Evolutionary conservation across 1,140 invertebrate species (phyloP).

Genomic region (Sarcophaga peregrina): DNA sequence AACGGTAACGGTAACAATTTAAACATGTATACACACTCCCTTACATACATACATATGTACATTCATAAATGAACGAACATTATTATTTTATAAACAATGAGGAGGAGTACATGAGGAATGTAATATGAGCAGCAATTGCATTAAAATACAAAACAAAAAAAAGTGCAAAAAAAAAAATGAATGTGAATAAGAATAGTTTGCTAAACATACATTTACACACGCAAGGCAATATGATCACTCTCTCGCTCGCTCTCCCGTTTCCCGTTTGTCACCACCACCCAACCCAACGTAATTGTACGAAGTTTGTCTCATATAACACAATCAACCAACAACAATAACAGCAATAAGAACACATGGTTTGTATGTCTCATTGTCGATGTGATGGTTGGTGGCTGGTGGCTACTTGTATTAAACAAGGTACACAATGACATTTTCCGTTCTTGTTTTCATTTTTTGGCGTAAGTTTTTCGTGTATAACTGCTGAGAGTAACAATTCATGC

Average conservation of each 20-base stretch:
- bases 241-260: background rate
- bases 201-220: background rate
- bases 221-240: background rate
- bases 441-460: background rate
- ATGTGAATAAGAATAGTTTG: background rate
- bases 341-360: background rate
- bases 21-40: background rate
- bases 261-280: too few relatives aligned
- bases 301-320: background rate
- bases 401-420: constrained; percentile 8
- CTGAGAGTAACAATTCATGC: background rate
- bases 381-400: background rate
- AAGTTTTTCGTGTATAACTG: background rate
- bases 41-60: background rate
- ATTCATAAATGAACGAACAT: background rate
- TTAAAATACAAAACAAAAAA: background rate
- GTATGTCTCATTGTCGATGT: too few relatives aligned
- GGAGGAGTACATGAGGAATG: background rate
- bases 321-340: background rate
- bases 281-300: background rate
- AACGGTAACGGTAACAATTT: constrained; percentile 15
- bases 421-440: background rate
- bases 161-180: background rate
- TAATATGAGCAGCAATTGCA: constrained; percentile 23
- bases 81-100: too few relatives aligned